Conservation (phyloP, 2,888 invertebrate species). For the Rhingia rostrata region DNA sequence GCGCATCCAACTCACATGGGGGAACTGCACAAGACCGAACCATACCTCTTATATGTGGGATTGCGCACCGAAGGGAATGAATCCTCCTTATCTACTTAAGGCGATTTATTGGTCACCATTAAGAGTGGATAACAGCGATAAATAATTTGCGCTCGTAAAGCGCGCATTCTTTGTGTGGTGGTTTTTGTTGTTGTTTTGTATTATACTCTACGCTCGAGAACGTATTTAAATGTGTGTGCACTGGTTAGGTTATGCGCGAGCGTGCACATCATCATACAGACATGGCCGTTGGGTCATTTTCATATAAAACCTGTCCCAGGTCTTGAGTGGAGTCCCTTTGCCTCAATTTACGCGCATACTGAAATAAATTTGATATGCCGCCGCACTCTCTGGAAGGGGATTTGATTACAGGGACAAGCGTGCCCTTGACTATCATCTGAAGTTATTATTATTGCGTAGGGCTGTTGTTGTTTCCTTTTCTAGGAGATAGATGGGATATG, state of each 20-base stretch:
- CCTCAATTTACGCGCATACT: constrained; percentile 67
- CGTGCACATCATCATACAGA: constrained; percentile 62
- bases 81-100: constrained; percentile 75
- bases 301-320: constrained; percentile 53
- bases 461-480: constrained; percentile 43
- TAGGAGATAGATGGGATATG: constrained; percentile 70
- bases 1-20: not conserved
- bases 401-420: constrained; percentile 75
- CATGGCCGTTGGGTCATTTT: constrained; percentile 58
- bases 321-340: constrained; percentile 51
- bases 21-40: constrained; percentile 11
- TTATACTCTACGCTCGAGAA: constrained; percentile 36
- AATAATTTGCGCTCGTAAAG: constrained; percentile 73
- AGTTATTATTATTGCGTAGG: constrained; percentile 70
- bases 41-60: constrained; percentile 58
- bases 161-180: constrained; percentile 67
- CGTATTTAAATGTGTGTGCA: constrained; percentile 42
- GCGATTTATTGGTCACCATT: constrained; percentile 75
- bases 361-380: constrained; percentile 73
- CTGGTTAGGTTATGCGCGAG: constrained; percentile 33
- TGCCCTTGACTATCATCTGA: constrained; percentile 73
- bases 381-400: constrained; percentile 57
- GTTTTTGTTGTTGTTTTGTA: constrained; percentile 5
- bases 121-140: constrained; percentile 74
- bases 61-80: constrained; percentile 59